A percentile compares a stretch with the other conserved stretches of the same genome.
Conservation (phyloP, 2,797 vertebrate species). For the Gymnodraco acuticeps region DNA sequence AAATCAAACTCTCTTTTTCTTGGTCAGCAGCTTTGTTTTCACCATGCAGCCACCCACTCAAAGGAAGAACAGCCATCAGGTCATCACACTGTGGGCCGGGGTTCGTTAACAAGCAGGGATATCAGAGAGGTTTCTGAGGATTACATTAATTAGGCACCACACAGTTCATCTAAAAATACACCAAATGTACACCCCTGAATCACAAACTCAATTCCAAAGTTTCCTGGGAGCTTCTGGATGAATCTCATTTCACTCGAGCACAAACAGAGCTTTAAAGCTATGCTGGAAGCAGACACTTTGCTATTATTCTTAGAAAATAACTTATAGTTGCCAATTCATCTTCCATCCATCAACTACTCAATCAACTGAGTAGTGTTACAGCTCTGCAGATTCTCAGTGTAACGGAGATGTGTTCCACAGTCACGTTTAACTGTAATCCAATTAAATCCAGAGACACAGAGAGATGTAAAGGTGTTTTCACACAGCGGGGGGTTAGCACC, state of each 20-base stretch:
- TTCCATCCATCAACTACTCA: too few species aligned
- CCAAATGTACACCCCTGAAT: not conserved
- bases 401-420: too few species aligned
- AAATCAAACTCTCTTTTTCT: slow-evolving; percentile 53
- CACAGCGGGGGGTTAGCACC: too few species aligned
- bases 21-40: slow-evolving; percentile 75
- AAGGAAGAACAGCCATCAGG: slow-evolving; percentile 61
- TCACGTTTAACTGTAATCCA: too few species aligned
- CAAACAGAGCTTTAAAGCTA: not conserved
- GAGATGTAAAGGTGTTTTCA: too few species aligned
- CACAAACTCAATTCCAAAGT: slow-evolving; percentile 6
- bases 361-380: too few species aligned
- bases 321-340: too few species aligned
- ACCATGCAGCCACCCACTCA: slow-evolving; percentile 74
- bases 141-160: slow-evolving; percentile 58
- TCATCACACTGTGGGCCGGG: slow-evolving; percentile 59
- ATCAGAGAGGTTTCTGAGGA: slow-evolving; percentile 38
- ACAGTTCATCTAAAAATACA: slow-evolving; percentile 39
- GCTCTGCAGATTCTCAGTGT: too few species aligned
- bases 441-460: too few species aligned
- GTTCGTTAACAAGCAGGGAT: slow-evolving; percentile 60
- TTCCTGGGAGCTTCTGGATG: slow-evolving; percentile 10
- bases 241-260: slow-evolving; percentile 17
- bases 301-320: too few species aligned
- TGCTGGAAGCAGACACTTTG: too few species aligned